Percentiles rank a stretch among this genome's conserved stretches.
These are phyloP conservation scores for Conus canariensis DNA, from an alignment of 2,888 invertebrate genomes.

Conservation along the genomic window DNA sequence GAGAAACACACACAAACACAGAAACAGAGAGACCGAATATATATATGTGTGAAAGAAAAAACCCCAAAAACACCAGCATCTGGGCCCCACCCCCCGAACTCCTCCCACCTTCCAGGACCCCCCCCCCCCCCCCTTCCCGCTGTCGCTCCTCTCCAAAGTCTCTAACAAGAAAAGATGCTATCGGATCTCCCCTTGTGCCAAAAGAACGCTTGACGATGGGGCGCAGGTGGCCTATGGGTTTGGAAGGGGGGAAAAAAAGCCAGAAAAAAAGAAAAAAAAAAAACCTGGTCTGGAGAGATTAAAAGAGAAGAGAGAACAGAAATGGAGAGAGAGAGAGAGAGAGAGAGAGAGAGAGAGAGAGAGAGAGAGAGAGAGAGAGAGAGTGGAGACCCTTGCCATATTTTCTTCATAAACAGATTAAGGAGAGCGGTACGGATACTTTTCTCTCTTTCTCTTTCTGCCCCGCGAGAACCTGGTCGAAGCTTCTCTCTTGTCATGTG, in stretches of 20 bases:
- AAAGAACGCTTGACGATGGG: neutral
- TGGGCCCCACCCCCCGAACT: neutral
- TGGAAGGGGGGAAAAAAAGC: neutral
- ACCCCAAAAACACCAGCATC: neutral
- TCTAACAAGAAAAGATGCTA: constrained; percentile 11
- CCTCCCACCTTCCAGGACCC: neutral
- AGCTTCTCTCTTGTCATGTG: no score
- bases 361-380: neutral
- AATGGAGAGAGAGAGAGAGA: neutral
- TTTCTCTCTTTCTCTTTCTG: neutral
- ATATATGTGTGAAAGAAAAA: no score
- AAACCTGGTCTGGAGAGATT: neutral
- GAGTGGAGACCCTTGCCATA: neutral
- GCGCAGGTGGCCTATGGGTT: neutral
- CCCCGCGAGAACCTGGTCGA: no score
- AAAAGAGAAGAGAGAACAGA: neutral
- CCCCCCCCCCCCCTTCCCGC: neutral
- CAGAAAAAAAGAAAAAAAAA: neutral
- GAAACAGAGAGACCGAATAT: neutral
- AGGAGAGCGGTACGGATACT: neutral
- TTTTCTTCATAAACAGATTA: neutral
- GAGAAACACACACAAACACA: neutral
- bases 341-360: neutral
- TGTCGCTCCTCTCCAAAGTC: neutral
- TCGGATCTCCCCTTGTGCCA: constrained; percentile 5